Conservation (phyloP, 2,888 invertebrate genomes). For the Monochamus alternatus region DNA sequence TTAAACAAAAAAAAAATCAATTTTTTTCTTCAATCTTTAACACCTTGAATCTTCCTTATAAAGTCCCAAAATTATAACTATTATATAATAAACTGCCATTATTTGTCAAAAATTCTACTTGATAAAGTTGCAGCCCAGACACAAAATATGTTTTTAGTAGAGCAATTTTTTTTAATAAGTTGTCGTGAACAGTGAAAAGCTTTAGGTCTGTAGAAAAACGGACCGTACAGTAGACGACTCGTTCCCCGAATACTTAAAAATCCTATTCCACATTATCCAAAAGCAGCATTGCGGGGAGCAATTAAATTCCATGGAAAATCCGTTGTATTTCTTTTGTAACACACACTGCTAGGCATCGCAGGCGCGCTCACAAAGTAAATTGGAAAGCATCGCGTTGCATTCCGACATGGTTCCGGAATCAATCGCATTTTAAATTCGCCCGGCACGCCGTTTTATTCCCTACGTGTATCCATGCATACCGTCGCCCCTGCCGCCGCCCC, state of each 20-base stretch:
- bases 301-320: slow-evolving; percentile 13
- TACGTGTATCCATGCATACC: slow-evolving; percentile 41
- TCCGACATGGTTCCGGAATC: slow-evolving; percentile 45
- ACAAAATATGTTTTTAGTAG: too few species aligned
- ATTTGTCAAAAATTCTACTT: too few species aligned
- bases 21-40: too few species aligned
- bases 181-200: not conserved
- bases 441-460: slow-evolving; percentile 36
- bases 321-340: slow-evolving; percentile 13
- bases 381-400: slow-evolving; percentile 43
- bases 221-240: not conserved
- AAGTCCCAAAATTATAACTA: too few species aligned
- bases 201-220: too few species aligned
- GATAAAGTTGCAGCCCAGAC: too few species aligned
- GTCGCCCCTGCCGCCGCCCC: slow-evolving; percentile 35
- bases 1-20: too few species aligned
- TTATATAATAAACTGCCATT: too few species aligned
- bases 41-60: too few species aligned
- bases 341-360: slow-evolving; percentile 27
- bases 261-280: not conserved
- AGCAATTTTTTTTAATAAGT: too few species aligned
- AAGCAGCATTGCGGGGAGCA: not conserved
- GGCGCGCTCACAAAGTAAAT: slow-evolving; percentile 41
- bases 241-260: not conserved
- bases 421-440: slow-evolving; percentile 51